Evolutionary conservation across 1,140 invertebrate species (phyloP), one percentile per base, ranked within the genome.

Genomic region (Caenorhabditis latens): DNA sequence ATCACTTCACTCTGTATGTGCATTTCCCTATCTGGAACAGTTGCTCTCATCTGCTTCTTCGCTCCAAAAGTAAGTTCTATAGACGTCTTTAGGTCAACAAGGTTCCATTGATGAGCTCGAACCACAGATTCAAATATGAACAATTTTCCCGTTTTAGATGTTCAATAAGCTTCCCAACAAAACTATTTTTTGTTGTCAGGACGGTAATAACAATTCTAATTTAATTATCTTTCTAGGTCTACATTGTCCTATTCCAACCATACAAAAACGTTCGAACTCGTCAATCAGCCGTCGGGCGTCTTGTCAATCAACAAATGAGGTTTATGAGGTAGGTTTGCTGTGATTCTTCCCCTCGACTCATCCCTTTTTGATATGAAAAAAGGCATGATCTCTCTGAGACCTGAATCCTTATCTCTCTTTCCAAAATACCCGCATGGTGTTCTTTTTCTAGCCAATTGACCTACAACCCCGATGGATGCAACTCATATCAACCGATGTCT

Each of bases 161-260:
- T 32, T 32, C 32, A 0, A 32, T 32, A 32, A 32, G n/a, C 32
- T 1, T 32, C 2, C 32, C 32, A 32, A 32, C 32, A 32, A 32
- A 32, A 32, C 32, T 32, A 32, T 32, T 32, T n/a, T 21, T 21
- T 8, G 13, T 11, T 14, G 2, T 53, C 1, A 58, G 19, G 8
- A 58, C 19, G 4, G 14, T 21, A 21, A 9, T 5, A 21, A 19
- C 8, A 21, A 40, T 32, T 24, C 61, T 14, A 63, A 4, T 63
- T 19, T 1, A 8, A 5, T 32, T 14, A 14, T 40, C 21, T 43
- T 57, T 87, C 32, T 48, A 87, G 86, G 83, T 95, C 14, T 95
- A 95, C 92, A 95, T 95, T 53, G 95, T 95, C 4, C 91, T 95
- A 5, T 94, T 94, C 85, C 95, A 95, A 89, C 95, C 95, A 1